Base-by-base conservation (phyloP, 2,797 vertebrate species). In the Sebastes trivittatus region DNA sequence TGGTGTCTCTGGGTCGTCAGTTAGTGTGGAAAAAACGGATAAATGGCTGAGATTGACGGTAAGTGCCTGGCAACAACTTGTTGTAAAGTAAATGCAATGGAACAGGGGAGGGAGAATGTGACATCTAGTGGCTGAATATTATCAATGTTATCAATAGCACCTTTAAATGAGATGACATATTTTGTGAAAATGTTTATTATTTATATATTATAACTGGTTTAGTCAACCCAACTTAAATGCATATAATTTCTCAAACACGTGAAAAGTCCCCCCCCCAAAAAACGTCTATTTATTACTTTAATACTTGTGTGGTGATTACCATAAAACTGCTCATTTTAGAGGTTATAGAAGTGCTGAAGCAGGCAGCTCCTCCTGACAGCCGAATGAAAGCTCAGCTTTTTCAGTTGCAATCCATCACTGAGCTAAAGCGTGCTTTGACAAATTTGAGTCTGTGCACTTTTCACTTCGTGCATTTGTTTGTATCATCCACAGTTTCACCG, bases 351-450 rank as follows among this genome's bases (percentile, higher is more conserved):
- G 8, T 88, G 90, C 88, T 93, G 89, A 91, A 91, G 88, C 69
- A 76, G 87, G 86, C 91, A 82, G 83, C 78, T 82, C 70, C 70
- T 84, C 83, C 78, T 83, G 88, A 89, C 80, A 83, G 72, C 83
- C 60, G 16, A 73, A 72, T 76, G 84, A 88, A 88, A 93, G 73
- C 87, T 88, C 90, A 90, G 91, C 91, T 89, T 81, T 93, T 91
- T 86, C 75, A 38, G 32, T 78, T 60, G 56, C 76, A 80, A 93
- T 93, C 91, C 87, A 91, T 92, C 90, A 92, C 74, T 1, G 68
- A 83, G 78, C 82, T 76, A 63, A 85, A 85, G 87, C 67, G 3
- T 13, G 18, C 73, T 81, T 38, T 83, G 83, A 86, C 81, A 93
- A 88, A 88, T 86, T 38, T 83, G 76, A 90, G 76, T 78, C 75